Base-by-base conservation (phyloP, 2,888 invertebrate genomes). In the Lasioglossum calceatum region DNA sequence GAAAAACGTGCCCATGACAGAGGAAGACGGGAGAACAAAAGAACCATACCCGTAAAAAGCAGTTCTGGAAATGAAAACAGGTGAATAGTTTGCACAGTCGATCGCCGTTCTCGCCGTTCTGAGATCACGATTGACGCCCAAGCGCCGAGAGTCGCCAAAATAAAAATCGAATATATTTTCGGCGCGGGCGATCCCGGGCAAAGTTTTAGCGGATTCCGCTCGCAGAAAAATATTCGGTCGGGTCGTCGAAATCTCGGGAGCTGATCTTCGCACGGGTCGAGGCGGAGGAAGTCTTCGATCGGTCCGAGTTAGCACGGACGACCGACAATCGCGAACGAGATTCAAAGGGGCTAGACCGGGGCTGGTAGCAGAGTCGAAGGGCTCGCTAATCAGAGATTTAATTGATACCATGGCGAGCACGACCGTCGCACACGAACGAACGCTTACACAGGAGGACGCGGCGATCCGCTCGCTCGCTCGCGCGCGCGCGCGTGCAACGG, bases 381-480 rank as follows among this genome's bases (percentile, higher is more conserved):
- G 91, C 89, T 91, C 87, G 91, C 94, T 94, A 94, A 94, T 94
- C 92, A 93, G 92, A 93, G 93, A 94, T 94, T 93, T 93, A 94
- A 94, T 94, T 94, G 94, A 94, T 94, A 93, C 91, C 88, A 82
- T 88, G 88, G 89, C 87, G 86, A 89, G 92, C 92, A 93, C 91
- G 92, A 93, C 89, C 85, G 90, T 89, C 90, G 88, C 91, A 88
- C 87, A 91, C 89, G 84, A 87, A 84, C 87, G 83, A 81, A 72
- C 64, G 81, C 85, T 85, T 75, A 77, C 81, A 58, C n/a, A 23
- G 23, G 58, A 58, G 12, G n/a, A n/a, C 58, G 58, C 58, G n/a
- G 12, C n/a, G 58, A n/a, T n/a, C 58, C n/a, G n/a, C 27, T 42
- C 44, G 42, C 44, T 14, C 16, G 42, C 16, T 5, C 19, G 27